These are phyloP conservation scores for Manis javanica DNA, from an alignment of 2,797 vertebrate genomes.

Conservation along the genomic window DNA sequence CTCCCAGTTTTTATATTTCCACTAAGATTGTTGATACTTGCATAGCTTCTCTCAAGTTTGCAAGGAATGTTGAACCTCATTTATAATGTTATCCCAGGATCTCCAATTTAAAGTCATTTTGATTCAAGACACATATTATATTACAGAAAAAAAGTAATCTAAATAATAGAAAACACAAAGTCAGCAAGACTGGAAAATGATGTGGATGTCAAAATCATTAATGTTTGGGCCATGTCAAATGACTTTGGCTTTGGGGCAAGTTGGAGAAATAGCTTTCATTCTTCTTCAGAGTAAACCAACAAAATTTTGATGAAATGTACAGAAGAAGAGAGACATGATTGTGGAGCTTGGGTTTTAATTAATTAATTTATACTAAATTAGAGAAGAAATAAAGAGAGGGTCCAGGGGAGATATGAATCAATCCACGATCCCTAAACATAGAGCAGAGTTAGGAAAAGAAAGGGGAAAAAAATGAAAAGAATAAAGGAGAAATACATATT, in stretches of 20 bases:
- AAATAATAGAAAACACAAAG: background rate
- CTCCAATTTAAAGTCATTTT: background rate
- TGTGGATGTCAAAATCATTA: background rate
- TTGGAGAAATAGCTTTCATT: background rate
- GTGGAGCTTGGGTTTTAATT: background rate
- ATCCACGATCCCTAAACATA: background rate
- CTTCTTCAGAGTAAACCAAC: background rate
- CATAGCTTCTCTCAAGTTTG: background rate
- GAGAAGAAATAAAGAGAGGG: background rate
- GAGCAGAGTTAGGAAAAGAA: background rate
- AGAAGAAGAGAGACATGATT: background rate
- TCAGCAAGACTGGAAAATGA: background rate
- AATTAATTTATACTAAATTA: background rate
- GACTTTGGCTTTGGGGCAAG: background rate
- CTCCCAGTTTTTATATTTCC: background rate
- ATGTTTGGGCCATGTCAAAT: background rate
- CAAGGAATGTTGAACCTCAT: background rate
- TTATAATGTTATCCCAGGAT: background rate
- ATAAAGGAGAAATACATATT: background rate
- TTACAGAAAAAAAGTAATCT: background rate
- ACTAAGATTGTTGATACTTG: background rate
- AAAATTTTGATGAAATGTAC: background rate
- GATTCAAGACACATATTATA: background rate
- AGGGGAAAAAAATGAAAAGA: background rate
- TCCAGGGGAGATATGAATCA: background rate